These are phyloP conservation scores for Aphodius granarius DNA, from an alignment of 2,888 invertebrate species.

Conservation along the genomic window DNA sequence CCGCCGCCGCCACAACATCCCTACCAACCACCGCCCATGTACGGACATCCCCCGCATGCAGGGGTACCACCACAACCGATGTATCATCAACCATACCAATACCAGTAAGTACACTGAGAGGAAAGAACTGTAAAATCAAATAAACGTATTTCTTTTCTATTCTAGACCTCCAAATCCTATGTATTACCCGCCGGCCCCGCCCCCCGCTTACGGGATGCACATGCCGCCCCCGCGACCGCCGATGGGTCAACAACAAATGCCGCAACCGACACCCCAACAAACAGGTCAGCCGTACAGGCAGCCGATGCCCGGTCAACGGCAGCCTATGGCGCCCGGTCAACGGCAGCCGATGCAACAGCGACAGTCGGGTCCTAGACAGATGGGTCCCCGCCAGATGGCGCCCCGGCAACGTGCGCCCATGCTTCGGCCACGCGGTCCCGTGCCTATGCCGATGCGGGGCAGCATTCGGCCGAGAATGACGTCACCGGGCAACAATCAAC, in stretches of 20 bases:
- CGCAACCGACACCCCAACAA: conserved; percentile 33
- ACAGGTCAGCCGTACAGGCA: conserved; percentile 28
- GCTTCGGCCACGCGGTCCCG: conserved; percentile 40
- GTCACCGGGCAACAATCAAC: conserved; percentile 19
- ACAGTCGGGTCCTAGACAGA: conserved; percentile 31
- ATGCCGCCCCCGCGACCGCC: conserved; percentile 43
- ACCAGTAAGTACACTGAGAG: conserved; percentile 49
- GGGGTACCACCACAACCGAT: conserved; percentile 49
- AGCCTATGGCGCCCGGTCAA: conserved; percentile 33
- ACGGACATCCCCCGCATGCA: conserved; percentile 46
- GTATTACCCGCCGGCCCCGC: conserved; percentile 48
- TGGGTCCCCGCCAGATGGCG: conserved; percentile 34
- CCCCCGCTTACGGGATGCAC: conserved; percentile 52
- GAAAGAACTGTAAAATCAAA: background rate
- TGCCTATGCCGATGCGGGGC: conserved; percentile 36
- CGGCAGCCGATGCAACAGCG: conserved; percentile 20
- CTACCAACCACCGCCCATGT: conserved; percentile 56
- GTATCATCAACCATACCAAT: conserved; percentile 45
- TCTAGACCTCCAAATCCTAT: conserved; percentile 46
- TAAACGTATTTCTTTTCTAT: conserved; percentile 25
- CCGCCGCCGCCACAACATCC: conserved; percentile 49
- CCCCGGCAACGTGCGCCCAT: conserved; percentile 38
- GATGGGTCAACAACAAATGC: conserved; percentile 41
- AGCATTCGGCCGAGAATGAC: conserved; percentile 34
- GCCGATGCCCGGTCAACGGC: conserved; percentile 19